A percentile compares a stretch with the other conserved stretches of the same genome.
Conservation (phyloP, 2,797 vertebrate species). For the Microctenopoma steveboyesi region DNA sequence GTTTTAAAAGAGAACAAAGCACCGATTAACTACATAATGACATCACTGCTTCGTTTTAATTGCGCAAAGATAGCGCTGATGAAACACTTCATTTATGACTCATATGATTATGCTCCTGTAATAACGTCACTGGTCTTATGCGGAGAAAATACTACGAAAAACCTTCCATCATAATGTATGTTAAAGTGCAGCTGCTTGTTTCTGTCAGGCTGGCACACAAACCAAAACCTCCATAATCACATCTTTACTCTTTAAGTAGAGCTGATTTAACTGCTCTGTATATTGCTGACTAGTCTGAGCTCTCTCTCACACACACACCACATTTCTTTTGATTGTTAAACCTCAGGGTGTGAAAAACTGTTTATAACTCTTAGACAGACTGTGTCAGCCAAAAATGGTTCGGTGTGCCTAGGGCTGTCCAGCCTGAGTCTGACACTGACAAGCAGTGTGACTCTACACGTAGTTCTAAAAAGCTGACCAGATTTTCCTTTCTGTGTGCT, state of each 20-base stretch:
- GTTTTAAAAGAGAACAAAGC: no score
- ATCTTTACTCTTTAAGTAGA: neutral
- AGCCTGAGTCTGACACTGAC: slow-evolving; percentile 7
- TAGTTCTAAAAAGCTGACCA: neutral
- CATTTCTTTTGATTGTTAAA: slow-evolving; percentile 1
- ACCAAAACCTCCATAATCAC: neutral
- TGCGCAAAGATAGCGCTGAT: no score
- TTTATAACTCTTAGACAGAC: neutral
- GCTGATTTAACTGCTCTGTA: neutral
- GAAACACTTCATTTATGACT: no score
- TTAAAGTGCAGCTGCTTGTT: neutral
- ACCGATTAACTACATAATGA: no score
- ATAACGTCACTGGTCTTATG: no score
- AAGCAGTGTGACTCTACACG: slow-evolving; percentile 1
- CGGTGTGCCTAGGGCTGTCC: neutral
- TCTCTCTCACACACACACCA: neutral
- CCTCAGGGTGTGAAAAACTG: neutral
- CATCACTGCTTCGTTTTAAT: no score
- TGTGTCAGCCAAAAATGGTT: slow-evolving; percentile 3
- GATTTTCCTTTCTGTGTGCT: neutral
- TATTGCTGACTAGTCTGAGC: neutral
- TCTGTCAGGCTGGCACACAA: neutral
- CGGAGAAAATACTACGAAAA: no score
- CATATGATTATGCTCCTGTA: no score
- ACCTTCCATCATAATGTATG: neutral